A percentile compares a stretch with the other conserved stretches of the same genome.
These are phyloP conservation scores for Capitulum mitella DNA, from an alignment of 2,888 invertebrate genomes.

Conservation along the genomic window DNA sequence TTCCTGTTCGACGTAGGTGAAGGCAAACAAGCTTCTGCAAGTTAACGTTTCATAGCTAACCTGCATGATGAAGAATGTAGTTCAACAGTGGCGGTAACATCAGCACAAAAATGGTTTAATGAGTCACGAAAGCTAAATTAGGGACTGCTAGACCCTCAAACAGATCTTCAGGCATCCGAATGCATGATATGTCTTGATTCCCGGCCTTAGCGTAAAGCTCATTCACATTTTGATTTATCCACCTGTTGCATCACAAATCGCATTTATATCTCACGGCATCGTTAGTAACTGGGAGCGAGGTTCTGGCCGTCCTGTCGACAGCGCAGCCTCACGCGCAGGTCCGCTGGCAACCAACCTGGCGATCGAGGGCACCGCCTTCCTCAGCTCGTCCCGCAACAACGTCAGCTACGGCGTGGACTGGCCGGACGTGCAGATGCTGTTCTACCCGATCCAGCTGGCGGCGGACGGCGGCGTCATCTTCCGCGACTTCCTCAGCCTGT, in stretches of 20 bases:
- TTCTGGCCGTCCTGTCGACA: not conserved
- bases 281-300: no score
- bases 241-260: not conserved
- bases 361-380: not conserved
- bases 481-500: not conserved
- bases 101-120: no score
- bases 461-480: not conserved
- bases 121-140: no score
- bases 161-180: no score
- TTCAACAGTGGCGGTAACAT: no score
- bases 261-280: not conserved
- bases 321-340: not conserved
- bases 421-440: constrained; percentile 61
- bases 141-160: no score
- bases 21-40: no score
- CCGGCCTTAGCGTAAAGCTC: no score
- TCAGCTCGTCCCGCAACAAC: not conserved
- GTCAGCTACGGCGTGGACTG: constrained; percentile 40
- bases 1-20: no score
- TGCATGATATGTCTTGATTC: no score
- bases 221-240: not conserved
- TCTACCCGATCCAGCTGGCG: constrained; percentile 44
- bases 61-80: no score
- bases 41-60: no score
- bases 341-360: not conserved